phyloP scores from a whole-genome alignment of 2,113 vertebrate genomes.

The Gadus macrocephalus region DNA sequence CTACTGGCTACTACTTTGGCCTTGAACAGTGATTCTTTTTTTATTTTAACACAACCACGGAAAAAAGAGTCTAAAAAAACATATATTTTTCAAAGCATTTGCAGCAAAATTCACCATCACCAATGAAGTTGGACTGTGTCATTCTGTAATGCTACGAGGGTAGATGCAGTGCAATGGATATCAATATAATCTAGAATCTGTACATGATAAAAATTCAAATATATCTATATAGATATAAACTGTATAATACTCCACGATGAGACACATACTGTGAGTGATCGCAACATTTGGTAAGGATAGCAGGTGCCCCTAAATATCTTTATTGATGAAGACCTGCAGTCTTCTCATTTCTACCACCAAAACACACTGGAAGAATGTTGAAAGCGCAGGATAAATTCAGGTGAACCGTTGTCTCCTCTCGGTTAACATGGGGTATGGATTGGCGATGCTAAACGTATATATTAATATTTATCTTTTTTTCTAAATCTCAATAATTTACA shows the following conservation, averaged over 20 bases:
- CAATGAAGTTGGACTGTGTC: conserved; percentile 50
- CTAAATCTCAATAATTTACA: conserved; percentile 59
- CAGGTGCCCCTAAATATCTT: conserved; percentile 48
- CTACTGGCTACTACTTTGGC: conserved; percentile 24
- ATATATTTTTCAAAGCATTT: conserved; percentile 29
- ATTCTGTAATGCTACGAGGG: conserved; percentile 66
- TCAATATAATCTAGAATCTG: conserved; percentile 52
- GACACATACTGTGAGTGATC: conserved; percentile 51
- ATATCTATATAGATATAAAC: conserved; percentile 28
- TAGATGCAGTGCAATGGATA: conserved; percentile 62
- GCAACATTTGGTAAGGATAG: conserved; percentile 50
- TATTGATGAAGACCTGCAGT: conserved; percentile 50
- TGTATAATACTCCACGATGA: conserved; percentile 58
- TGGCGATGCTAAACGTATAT: conserved; percentile 34
- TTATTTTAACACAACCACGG: background rate
- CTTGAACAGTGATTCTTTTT: conserved; percentile 21
- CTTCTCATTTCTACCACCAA: conserved; percentile 56
- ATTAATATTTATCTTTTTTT: conserved; percentile 58
- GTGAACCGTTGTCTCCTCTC: conserved; percentile 39
- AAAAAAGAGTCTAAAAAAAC: conserved; percentile 19
- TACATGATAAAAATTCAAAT: conserved; percentile 60
- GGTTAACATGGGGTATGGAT: background rate
- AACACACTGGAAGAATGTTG: conserved; percentile 51
- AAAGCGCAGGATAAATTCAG: conserved; percentile 50
- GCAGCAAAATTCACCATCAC: conserved; percentile 47